These are phyloP conservation scores for Pentamera pediparva DNA, from an alignment of 53 echinoderm and acorn worm genomes.

Conservation along the genomic window DNA sequence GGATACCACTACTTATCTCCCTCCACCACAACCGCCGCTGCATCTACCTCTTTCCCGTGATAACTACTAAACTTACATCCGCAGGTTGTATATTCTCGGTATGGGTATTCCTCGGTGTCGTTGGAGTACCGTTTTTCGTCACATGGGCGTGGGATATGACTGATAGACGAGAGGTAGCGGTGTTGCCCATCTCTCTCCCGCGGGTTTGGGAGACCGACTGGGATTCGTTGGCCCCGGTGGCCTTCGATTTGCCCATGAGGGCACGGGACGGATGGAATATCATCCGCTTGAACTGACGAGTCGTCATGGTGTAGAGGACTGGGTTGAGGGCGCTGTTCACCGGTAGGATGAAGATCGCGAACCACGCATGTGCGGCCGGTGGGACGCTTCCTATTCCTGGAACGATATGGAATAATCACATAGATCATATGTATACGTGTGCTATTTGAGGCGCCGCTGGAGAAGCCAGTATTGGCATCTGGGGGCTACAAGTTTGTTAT, in stretches of 20 bases:
- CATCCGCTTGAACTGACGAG: conserved; percentile 80
- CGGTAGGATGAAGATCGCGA: conserved; percentile 86
- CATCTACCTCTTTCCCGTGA: too few relatives aligned
- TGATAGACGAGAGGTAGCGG: conserved; percentile 70
- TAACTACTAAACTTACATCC: not conserved
- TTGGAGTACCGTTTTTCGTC: conserved; percentile 19
- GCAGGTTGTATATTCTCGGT: not conserved
- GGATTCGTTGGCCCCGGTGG: conserved; percentile 28
- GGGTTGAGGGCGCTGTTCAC: conserved; percentile 93
- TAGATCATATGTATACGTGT: too few relatives aligned
- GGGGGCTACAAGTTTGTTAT: too few relatives aligned
- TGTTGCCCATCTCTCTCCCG: conserved; percentile 42
- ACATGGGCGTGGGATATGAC: conserved; percentile 49
- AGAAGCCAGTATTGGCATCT: too few relatives aligned
- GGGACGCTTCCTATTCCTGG: conserved; percentile 60
- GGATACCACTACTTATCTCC: too few relatives aligned
- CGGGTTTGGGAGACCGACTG: conserved; percentile 29
- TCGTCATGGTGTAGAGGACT: conserved; percentile 89
- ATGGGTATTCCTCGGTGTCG: not conserved
- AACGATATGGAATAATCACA: not conserved
- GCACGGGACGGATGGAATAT: conserved; percentile 31
- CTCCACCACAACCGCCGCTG: too few relatives aligned
- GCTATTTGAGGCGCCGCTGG: too few relatives aligned
- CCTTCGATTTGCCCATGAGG: conserved; percentile 37
- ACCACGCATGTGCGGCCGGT: conserved; percentile 81